A percentile compares a stretch with the other conserved stretches of the same genome.
phyloP scores from a whole-genome alignment of 2,797 vertebrate species.

The Discoglossus pictus region DNA sequence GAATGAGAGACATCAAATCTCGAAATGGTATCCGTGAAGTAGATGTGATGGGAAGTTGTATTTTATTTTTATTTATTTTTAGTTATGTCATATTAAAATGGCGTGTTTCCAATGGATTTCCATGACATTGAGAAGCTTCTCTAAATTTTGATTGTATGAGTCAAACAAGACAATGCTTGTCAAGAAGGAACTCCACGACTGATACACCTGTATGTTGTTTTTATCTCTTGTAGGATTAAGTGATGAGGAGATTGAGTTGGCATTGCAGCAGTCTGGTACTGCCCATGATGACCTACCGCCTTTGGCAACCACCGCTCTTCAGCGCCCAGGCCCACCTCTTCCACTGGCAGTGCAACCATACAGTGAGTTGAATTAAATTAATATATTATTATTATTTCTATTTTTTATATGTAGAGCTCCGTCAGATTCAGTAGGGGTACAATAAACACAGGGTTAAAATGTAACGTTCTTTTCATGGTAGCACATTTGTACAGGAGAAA shows the following conservation, averaged over 20 bases:
- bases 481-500: no score
- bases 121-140: no score
- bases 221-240: slow-evolving; percentile 82
- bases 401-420: no score
- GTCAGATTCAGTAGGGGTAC: no score
- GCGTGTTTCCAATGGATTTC: no score
- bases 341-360: slow-evolving; percentile 70
- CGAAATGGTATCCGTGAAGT: slow-evolving; percentile 56
- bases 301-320: slow-evolving; percentile 63
- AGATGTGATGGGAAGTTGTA: slow-evolving; percentile 72
- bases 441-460: no score
- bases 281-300: slow-evolving; percentile 76
- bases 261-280: slow-evolving; percentile 88
- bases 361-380: slow-evolving; percentile 75
- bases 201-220: slow-evolving; percentile 34
- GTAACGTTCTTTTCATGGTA: no score
- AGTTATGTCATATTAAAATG: no score
- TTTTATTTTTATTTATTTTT: slow-evolving; percentile 56
- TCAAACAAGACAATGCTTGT: no score
- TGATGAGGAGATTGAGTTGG: slow-evolving; percentile 92
- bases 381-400: no score
- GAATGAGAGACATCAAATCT: slow-evolving; percentile 77
- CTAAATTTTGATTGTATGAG: no score
- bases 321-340: slow-evolving; percentile 68
- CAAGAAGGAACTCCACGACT: no score